These are phyloP conservation scores for Achatina immaculata DNA, from an alignment of 1,140 invertebrate species.

Conservation along the genomic window DNA sequence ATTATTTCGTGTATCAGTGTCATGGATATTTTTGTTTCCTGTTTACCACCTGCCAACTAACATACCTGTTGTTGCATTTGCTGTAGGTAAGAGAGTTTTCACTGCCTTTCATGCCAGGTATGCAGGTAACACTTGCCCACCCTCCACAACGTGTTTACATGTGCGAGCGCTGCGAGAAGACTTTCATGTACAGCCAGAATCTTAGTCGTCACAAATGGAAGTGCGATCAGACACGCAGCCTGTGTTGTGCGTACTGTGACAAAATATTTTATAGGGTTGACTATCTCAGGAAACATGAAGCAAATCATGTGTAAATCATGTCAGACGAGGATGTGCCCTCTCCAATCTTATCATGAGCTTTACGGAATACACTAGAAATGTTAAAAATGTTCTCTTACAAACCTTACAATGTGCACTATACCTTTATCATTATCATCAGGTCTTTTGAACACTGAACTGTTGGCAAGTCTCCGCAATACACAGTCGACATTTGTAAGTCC, in stretches of 20 bases:
- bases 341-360: no score
- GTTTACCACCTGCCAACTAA: slow-evolving; percentile 14
- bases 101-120: slow-evolving; percentile 7
- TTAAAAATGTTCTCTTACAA: neutral
- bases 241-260: slow-evolving; percentile 35
- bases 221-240: slow-evolving; percentile 35
- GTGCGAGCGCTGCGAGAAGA: slow-evolving; percentile 32
- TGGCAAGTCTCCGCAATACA: neutral
- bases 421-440: neutral
- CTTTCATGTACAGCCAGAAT: slow-evolving; percentile 38
- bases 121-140: neutral
- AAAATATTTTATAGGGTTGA: slow-evolving; percentile 37
- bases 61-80: neutral
- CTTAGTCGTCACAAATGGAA: slow-evolving; percentile 40
- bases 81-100: neutral
- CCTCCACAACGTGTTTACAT: slow-evolving; percentile 21
- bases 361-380: no score
- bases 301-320: neutral
- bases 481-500: neutral
- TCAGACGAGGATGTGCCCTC: no score
- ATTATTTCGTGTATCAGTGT: no score
- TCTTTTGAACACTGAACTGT: neutral
- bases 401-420: neutral
- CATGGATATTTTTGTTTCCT: no score
- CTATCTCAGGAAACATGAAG: slow-evolving; percentile 35